A percentile compares a stretch with the other conserved stretches of the same genome.
These are phyloP conservation scores for Anableps anableps DNA, from an alignment of 2,797 vertebrate genomes.

Conservation along the genomic window DNA sequence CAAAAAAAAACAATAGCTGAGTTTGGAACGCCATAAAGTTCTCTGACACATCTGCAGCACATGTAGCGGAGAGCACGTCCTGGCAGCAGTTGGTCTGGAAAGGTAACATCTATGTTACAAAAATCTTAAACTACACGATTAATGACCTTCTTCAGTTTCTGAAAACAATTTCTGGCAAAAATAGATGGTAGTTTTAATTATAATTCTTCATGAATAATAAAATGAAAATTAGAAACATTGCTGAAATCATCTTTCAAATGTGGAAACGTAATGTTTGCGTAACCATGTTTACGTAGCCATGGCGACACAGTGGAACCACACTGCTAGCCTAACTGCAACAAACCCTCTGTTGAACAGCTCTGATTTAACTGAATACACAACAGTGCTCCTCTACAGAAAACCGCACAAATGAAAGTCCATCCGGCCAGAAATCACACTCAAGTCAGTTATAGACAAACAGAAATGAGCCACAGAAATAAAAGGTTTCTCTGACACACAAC, in stretches of 20 bases:
- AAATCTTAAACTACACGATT: not conserved
- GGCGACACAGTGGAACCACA: constrained; percentile 31
- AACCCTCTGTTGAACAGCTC: constrained; percentile 33
- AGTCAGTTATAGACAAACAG: not conserved
- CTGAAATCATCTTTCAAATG: not conserved
- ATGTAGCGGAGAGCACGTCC: not conserved
- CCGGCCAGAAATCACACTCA: constrained; percentile 6
- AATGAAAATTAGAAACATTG: not conserved
- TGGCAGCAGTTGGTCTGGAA: not conserved
- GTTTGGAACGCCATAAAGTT: not conserved
- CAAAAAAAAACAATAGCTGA: not conserved
- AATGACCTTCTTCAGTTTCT: no score
- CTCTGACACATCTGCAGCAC: not conserved
- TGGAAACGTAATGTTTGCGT: not conserved
- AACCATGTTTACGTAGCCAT: constrained; percentile 44
- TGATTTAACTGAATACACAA: constrained; percentile 23
- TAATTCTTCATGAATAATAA: not conserved
- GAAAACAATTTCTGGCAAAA: not conserved
- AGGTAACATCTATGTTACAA: not conserved
- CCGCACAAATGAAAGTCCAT: constrained; percentile 38
- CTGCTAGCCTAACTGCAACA: constrained; percentile 15
- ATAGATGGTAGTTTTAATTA: not conserved
- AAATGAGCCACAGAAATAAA: not conserved
- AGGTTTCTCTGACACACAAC: not conserved
- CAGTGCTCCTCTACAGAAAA: constrained; percentile 18